Conservation (phyloP, 2,797 vertebrate genomes). For the Cyclura pinguis region DNA sequence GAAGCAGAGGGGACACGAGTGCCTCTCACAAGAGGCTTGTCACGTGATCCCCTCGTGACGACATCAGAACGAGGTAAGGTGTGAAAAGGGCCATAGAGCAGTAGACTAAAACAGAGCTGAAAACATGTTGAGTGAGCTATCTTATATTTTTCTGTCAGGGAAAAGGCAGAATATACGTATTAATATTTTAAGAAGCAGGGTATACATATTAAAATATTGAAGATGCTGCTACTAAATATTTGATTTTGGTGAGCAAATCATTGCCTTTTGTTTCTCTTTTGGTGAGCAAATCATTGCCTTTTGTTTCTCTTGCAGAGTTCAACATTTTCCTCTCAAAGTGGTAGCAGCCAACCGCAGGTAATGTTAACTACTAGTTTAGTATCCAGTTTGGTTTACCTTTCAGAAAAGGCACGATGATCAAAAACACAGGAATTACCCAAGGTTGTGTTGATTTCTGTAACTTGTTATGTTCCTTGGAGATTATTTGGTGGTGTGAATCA, state of each 20-base stretch:
- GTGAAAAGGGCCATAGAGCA: not conserved
- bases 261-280: not conserved
- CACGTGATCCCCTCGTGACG: too few relatives aligned
- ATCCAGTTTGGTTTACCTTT: not conserved
- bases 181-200: not conserved
- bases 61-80: too few relatives aligned
- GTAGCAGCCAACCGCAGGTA: conserved; percentile 25
- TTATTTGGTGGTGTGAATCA: not conserved
- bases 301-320: not conserved
- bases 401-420: not conserved
- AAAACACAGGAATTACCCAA: not conserved
- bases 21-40: too few relatives aligned
- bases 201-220: not conserved
- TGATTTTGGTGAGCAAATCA: not conserved
- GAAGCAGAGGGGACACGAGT: too few relatives aligned
- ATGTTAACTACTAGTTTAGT: not conserved
- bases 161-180: not conserved
- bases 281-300: not conserved
- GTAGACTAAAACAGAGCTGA: not conserved
- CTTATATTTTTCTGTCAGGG: not conserved
- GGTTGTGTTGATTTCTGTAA: not conserved
- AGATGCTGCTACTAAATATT: not conserved
- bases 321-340: conserved; percentile 12
- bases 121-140: not conserved
- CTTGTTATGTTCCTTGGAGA: not conserved